Conservation (phyloP, 1,140 invertebrate species). For the Calosoma granatense region DNA sequence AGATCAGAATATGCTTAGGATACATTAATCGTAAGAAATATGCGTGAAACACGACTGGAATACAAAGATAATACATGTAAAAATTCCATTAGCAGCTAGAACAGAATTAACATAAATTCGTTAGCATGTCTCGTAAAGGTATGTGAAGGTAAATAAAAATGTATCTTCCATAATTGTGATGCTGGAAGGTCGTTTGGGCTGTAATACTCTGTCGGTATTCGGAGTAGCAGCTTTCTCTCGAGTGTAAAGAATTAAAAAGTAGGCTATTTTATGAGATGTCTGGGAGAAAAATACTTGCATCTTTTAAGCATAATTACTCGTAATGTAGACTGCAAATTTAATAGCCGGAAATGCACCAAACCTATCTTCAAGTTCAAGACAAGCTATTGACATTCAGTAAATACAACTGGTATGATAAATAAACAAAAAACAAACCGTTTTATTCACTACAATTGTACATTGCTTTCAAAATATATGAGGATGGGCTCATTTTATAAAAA, state of each 20-base stretch:
- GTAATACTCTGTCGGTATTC: neutral
- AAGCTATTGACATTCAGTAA: too few species aligned
- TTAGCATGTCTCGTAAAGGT: neutral
- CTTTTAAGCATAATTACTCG: too few species aligned
- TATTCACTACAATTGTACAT: too few species aligned
- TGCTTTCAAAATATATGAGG: too few species aligned
- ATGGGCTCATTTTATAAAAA: too few species aligned
- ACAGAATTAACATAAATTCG: neutral
- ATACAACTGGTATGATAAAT: too few species aligned
- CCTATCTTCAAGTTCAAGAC: too few species aligned
- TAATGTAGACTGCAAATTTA: too few species aligned
- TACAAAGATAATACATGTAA: neutral
- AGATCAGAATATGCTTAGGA: too few species aligned
- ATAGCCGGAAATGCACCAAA: too few species aligned
- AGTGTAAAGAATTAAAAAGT: neutral
- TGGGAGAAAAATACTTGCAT: conserved; percentile 1
- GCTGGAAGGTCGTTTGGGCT: conserved; percentile 2
- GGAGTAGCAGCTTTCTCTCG: neutral
- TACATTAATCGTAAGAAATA: neutral
- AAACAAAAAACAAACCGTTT: too few species aligned
- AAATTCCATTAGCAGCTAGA: neutral
- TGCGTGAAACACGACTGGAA: neutral
- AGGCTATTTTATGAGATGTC: neutral
- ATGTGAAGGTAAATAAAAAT: neutral
- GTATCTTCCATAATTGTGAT: neutral